phyloP scores from a whole-genome alignment of 1,140 invertebrate genomes.

The Potamilus streckersoni region DNA sequence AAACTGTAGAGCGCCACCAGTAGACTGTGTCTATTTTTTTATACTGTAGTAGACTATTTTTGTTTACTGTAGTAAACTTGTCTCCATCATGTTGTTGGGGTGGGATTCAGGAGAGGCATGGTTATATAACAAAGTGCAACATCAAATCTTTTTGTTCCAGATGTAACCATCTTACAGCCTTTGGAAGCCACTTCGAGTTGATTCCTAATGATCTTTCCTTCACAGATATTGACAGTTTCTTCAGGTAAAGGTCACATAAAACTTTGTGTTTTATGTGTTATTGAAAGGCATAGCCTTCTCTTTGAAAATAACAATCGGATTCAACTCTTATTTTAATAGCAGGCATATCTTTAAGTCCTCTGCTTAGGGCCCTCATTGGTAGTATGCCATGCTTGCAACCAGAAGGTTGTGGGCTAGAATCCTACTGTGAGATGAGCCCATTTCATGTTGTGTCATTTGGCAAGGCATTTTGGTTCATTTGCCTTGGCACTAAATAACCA shows the following conservation, averaged over 20 bases:
- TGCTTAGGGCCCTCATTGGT: no score
- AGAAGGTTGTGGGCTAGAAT: no score
- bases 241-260: conserved; percentile 49
- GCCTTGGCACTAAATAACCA: no score
- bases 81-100: not conserved
- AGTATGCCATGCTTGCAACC: no score
- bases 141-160: conserved; percentile 26
- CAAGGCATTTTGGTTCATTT: no score
- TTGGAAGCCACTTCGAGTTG: conserved; percentile 57
- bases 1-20: no score
- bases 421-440: no score
- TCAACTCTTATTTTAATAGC: not conserved
- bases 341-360: not conserved
- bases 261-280: not conserved
- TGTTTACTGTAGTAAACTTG: no score
- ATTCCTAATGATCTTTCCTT: conserved; percentile 53
- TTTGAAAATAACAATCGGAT: not conserved
- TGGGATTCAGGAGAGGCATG: not conserved
- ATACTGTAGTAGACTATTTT: not conserved
- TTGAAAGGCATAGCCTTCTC: not conserved
- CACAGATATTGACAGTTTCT: conserved; percentile 58
- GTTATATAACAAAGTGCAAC: not conserved
- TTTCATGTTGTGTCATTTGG: no score
- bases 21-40: not conserved
- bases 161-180: conserved; percentile 62